Conservation (phyloP, 2,888 invertebrate genomes). For the Drepana falcataria region DNA sequence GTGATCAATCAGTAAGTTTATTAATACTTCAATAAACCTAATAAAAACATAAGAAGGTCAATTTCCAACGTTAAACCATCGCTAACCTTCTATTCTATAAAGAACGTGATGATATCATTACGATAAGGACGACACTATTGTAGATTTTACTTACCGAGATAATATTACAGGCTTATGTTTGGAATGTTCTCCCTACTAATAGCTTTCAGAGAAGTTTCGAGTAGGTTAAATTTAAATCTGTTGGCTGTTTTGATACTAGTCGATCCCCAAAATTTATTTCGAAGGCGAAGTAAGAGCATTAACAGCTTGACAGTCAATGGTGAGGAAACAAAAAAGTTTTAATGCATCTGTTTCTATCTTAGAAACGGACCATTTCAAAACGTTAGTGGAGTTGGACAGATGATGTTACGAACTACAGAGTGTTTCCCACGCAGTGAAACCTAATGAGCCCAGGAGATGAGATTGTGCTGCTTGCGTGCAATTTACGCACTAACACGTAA, state of each 20-base stretch:
- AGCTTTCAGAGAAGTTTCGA: constrained; percentile 33
- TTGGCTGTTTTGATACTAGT: constrained; percentile 25
- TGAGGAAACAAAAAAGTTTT: constrained; percentile 29
- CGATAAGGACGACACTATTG: constrained; percentile 13
- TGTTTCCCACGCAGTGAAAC: constrained; percentile 59
- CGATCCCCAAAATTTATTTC: constrained; percentile 35
- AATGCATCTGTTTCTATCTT: constrained; percentile 16
- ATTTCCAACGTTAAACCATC: background rate
- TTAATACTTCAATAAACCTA: too few species aligned
- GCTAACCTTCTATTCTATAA: background rate
- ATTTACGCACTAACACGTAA: constrained; percentile 64
- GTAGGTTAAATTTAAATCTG: constrained; percentile 26
- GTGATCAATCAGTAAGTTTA: too few species aligned
- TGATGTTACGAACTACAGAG: constrained; percentile 34
- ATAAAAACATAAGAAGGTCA: too few species aligned
- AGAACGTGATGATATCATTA: background rate
- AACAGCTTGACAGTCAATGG: constrained; percentile 34
- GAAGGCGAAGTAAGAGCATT: constrained; percentile 37
- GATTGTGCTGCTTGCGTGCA: constrained; percentile 55
- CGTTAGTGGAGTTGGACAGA: constrained; percentile 27
- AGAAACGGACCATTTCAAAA: constrained; percentile 33
- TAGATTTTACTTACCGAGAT: constrained; percentile 15
- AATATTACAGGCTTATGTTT: constrained; percentile 23
- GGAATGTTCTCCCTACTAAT: constrained; percentile 35
- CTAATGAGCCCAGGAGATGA: constrained; percentile 63